Conservation (phyloP, 2,113 vertebrate species). For the Labeo rohita region DNA sequence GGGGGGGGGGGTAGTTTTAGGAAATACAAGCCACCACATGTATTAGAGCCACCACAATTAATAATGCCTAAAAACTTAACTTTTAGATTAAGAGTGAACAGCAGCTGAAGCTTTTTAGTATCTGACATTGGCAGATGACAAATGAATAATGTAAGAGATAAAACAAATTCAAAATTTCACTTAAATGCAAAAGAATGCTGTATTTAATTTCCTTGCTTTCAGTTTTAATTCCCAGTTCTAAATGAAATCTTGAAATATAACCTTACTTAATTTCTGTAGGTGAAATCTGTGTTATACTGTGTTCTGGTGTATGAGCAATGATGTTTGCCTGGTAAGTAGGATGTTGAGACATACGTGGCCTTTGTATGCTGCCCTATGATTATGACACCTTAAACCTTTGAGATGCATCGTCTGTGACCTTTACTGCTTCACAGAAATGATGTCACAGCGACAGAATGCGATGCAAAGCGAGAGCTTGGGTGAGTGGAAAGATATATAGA, state of each 20-base stretch:
- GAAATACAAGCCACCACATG: background rate
- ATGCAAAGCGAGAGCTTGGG: background rate
- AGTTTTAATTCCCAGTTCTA: background rate
- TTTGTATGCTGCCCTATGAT: background rate
- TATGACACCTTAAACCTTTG: conserved; percentile 17
- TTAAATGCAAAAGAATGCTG: background rate
- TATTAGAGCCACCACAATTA: background rate
- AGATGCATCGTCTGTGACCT: conserved; percentile 13
- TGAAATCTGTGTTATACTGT: background rate
- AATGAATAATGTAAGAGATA: background rate
- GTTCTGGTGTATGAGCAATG: background rate
- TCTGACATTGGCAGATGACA: background rate
- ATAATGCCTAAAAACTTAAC: background rate
- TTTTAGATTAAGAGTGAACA: too few species aligned
- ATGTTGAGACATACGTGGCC: background rate
- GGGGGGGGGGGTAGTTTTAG: too few species aligned
- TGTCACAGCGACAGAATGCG: background rate
- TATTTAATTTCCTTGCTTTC: background rate
- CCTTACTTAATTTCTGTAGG: background rate
- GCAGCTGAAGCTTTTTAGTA: background rate
- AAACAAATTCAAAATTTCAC: background rate
- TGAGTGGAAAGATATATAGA: background rate
- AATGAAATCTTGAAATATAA: conserved; percentile 7
- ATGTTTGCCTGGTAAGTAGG: background rate
- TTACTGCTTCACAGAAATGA: conserved; percentile 12